Evolutionary conservation across 2,113 vertebrate species (phyloP).

Genomic region (Tringa solitaria): DNA sequence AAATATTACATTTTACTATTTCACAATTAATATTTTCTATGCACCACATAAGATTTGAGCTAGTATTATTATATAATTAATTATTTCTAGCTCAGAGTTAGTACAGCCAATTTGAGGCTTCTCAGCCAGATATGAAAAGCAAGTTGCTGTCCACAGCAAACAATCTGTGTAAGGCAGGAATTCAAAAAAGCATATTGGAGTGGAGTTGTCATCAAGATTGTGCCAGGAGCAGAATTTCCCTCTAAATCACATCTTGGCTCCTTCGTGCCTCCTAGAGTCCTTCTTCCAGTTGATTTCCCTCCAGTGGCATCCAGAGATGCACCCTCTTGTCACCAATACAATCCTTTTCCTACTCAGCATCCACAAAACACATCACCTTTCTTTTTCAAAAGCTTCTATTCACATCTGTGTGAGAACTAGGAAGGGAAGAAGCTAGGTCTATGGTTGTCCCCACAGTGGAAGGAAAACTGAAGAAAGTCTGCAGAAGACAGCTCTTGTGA

Average conservation of each 20-base stretch:
- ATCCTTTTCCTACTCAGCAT: background rate
- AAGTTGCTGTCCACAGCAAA: background rate
- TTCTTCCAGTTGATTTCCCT: background rate
- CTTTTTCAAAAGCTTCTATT: background rate
- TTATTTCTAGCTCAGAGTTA: background rate
- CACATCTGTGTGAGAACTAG: background rate
- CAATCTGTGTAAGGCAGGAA: background rate
- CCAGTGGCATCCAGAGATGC: background rate
- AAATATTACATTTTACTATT: background rate
- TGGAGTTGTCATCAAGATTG: background rate
- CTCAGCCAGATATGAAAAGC: background rate
- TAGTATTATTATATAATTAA: background rate
- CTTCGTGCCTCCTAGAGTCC: background rate
- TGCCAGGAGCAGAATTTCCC: background rate
- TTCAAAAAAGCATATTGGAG: background rate
- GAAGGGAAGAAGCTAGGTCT: background rate
- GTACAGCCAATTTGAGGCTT: background rate
- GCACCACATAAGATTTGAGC: background rate
- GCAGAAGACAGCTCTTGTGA: background rate
- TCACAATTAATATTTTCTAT: background rate
- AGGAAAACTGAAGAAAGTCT: background rate
- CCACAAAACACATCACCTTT: background rate
- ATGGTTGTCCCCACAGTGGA: background rate
- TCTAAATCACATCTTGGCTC: background rate
- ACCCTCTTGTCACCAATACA: background rate